Conservation (phyloP, 2,113 vertebrate genomes). For the Nannospalax galili region DNA sequence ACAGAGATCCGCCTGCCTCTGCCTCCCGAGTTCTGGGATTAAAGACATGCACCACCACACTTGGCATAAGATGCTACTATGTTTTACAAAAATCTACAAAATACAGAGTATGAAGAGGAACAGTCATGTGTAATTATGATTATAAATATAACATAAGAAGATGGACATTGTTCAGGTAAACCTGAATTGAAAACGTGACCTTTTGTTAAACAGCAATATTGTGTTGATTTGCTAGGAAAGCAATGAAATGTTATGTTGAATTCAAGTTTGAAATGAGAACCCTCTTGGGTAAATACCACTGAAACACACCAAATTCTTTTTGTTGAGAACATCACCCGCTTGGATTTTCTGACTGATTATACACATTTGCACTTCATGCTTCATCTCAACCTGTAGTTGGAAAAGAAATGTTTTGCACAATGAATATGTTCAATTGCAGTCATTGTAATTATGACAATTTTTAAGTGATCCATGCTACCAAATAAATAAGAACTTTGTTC, state of each 20-base stretch:
- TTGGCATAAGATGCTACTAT: neutral
- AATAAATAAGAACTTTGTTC: constrained; percentile 22
- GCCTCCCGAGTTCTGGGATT: too few species aligned
- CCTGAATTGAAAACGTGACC: constrained; percentile 5
- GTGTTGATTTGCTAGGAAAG: neutral
- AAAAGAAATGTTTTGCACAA: constrained; percentile 64
- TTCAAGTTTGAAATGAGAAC: constrained; percentile 46
- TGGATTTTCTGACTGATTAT: constrained; percentile 36
- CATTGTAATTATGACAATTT: constrained; percentile 37
- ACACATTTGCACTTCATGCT: constrained; percentile 40
- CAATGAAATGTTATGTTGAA: neutral
- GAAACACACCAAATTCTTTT: constrained; percentile 17
- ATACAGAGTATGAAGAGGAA: neutral
- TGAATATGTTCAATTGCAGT: constrained; percentile 33
- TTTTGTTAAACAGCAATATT: neutral
- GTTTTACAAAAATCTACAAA: neutral
- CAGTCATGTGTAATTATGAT: constrained; percentile 33
- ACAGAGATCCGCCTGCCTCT: too few species aligned
- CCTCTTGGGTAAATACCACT: neutral
- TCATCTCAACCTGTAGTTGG: constrained; percentile 40
- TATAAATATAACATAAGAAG: neutral
- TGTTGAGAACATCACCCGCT: neutral
- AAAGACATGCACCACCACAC: too few species aligned
- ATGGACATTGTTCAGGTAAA: neutral
- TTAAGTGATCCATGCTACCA: constrained; percentile 5